These are phyloP conservation scores for Pipistrellus nathusii DNA, from an alignment of 2,797 vertebrate genomes.

Conservation along the genomic window DNA sequence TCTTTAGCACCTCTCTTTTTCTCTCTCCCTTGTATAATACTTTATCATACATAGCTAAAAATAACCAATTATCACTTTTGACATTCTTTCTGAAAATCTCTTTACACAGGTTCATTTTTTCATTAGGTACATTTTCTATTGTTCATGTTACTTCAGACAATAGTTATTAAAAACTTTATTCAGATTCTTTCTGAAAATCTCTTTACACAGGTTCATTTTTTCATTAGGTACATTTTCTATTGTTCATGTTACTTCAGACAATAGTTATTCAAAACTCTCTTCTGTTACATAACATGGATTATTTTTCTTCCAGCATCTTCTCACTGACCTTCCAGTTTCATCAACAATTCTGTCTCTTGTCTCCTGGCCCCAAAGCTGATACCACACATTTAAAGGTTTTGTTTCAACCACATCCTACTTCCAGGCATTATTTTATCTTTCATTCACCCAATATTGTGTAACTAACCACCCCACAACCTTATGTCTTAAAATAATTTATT, in stretches of 20 bases:
- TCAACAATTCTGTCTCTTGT: not conserved
- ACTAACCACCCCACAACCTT: not conserved
- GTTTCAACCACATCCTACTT: not conserved
- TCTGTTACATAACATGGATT: not conserved
- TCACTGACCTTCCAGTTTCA: not conserved
- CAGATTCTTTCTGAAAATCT: too few relatives aligned
- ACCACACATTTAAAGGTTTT: not conserved
- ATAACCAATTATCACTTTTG: not conserved
- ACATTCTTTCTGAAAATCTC: conserved; percentile 12
- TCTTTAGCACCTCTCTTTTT: not conserved
- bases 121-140: not conserved
- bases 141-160: not conserved
- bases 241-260: not conserved
- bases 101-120: not conserved
- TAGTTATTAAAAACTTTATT: not conserved
- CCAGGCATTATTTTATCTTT: not conserved
- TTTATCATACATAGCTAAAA: not conserved
- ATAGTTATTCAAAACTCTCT: not conserved
- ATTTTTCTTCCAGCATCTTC: not conserved
- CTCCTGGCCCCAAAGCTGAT: not conserved
- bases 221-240: not conserved
- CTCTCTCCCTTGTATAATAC: not conserved
- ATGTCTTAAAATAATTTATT: not conserved
- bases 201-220: not conserved
- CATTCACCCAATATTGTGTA: not conserved